These are phyloP conservation scores for Cheilosia vulpina DNA, from an alignment of 2,888 invertebrate genomes.

Conservation along the genomic window DNA sequence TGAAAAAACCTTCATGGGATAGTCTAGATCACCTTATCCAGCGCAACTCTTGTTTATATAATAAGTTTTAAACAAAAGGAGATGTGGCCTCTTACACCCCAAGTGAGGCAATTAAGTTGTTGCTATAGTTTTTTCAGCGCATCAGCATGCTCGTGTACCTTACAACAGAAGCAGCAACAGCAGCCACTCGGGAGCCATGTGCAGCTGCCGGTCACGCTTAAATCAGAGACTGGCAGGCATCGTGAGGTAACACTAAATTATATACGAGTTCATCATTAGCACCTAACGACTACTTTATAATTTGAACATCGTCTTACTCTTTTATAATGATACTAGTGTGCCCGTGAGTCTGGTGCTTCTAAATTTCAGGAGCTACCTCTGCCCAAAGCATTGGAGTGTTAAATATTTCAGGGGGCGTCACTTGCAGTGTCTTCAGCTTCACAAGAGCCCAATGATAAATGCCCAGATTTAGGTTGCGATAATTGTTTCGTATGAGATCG, in stretches of 20 bases:
- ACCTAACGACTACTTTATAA: slow-evolving; percentile 59
- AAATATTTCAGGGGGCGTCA: slow-evolving; percentile 34
- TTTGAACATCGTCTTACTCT: slow-evolving; percentile 31
- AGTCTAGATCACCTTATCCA: slow-evolving; percentile 10
- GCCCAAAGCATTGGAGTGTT: background rate
- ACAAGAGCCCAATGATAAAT: slow-evolving; percentile 47
- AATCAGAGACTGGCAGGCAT: slow-evolving; percentile 58
- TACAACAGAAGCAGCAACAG: slow-evolving; percentile 32
- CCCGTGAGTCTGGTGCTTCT: slow-evolving; percentile 33
- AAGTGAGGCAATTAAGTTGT: slow-evolving; percentile 42
- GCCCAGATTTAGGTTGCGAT: slow-evolving; percentile 42
- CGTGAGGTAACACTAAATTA: slow-evolving; percentile 50
- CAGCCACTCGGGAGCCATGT: slow-evolving; percentile 61
- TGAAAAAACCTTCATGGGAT: slow-evolving; percentile 2
- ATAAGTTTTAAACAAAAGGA: slow-evolving; percentile 38
- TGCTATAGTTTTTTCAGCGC: slow-evolving; percentile 15
- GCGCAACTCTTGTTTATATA: slow-evolving; percentile 38
- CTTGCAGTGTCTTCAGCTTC: slow-evolving; percentile 13
- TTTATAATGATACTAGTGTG: slow-evolving; percentile 31
- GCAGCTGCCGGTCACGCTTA: slow-evolving; percentile 45
- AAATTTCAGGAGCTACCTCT: slow-evolving; percentile 2
- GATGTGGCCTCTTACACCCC: slow-evolving; percentile 13
- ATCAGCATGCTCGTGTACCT: background rate
- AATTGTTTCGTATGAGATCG: slow-evolving; percentile 45
- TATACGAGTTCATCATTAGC: slow-evolving; percentile 56